phyloP scores from a whole-genome alignment of 2,113 vertebrate genomes.

The Suricata suricatta region DNA sequence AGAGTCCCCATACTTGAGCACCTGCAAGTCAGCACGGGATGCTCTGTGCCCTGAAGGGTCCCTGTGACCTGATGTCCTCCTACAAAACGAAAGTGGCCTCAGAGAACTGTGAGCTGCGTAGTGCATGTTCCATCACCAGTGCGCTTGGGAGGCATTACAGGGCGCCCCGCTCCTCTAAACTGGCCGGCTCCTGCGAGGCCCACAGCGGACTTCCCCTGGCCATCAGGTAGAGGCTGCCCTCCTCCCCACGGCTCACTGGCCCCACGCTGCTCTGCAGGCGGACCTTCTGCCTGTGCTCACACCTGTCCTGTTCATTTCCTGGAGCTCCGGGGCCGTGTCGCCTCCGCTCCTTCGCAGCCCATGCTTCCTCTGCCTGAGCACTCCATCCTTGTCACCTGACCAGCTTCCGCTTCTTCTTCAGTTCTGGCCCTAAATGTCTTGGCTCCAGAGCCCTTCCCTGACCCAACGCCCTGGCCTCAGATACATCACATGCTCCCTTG shows the following conservation, averaged over 20 bases:
- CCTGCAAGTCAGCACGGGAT: background rate
- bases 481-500: background rate
- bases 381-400: background rate
- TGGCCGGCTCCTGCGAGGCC: background rate
- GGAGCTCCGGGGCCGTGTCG: accelerated
- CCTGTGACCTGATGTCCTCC: accelerated
- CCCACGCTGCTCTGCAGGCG: background rate
- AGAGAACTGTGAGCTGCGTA: background rate
- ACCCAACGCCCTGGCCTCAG: background rate
- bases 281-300: background rate
- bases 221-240: background rate
- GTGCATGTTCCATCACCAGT: background rate
- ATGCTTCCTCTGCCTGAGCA: background rate
- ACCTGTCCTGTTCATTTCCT: background rate
- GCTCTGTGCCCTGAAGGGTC: background rate
- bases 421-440: background rate
- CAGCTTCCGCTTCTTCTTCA: background rate
- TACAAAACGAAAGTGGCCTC: too few species aligned
- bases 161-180: background rate
- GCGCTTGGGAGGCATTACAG: background rate
- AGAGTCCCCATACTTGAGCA: background rate
- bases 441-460: background rate
- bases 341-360: background rate
- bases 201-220: background rate
- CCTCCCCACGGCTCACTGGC: too few species aligned